Evolutionary conservation across 2,797 vertebrate species (phyloP).

Genomic region (Geotria australis): DNA sequence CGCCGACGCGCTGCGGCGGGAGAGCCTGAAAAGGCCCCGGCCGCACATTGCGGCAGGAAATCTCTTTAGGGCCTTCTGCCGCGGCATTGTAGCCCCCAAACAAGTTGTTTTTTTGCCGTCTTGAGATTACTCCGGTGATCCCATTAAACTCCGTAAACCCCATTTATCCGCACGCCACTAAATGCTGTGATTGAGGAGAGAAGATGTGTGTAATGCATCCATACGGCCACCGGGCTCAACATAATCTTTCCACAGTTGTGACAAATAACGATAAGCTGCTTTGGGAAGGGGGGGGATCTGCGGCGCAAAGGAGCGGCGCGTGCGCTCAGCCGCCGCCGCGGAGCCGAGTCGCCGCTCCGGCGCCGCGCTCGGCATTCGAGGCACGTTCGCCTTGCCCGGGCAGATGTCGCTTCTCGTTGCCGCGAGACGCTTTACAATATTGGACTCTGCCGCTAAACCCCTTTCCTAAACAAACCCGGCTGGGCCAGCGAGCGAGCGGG

Average conservation of each 20-base stretch:
- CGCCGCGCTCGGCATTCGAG: too few species aligned
- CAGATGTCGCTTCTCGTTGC: too few species aligned
- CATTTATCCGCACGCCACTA: neutral
- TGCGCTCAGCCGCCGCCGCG: too few species aligned
- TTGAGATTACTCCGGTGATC: neutral
- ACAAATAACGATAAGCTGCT: neutral
- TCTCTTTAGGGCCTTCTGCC: neutral
- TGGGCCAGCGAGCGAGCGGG: too few species aligned
- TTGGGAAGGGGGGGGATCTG: neutral
- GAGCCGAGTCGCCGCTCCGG: too few species aligned
- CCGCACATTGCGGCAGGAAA: neutral
- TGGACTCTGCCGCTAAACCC: too few species aligned
- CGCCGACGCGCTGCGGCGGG: too few species aligned
- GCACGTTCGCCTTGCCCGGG: too few species aligned
- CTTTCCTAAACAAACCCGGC: too few species aligned
- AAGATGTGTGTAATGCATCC: neutral
- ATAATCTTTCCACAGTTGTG: neutral
- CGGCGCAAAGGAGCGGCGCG: too few species aligned
- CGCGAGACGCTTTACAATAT: too few species aligned
- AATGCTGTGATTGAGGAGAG: neutral
- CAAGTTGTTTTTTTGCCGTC: neutral
- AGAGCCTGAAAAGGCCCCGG: neutral
- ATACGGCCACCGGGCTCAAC: neutral
- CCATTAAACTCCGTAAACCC: neutral
- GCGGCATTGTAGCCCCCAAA: neutral